phyloP scores from a whole-genome alignment of 1,140 invertebrate genomes.

The Marisa cornuarietis region DNA sequence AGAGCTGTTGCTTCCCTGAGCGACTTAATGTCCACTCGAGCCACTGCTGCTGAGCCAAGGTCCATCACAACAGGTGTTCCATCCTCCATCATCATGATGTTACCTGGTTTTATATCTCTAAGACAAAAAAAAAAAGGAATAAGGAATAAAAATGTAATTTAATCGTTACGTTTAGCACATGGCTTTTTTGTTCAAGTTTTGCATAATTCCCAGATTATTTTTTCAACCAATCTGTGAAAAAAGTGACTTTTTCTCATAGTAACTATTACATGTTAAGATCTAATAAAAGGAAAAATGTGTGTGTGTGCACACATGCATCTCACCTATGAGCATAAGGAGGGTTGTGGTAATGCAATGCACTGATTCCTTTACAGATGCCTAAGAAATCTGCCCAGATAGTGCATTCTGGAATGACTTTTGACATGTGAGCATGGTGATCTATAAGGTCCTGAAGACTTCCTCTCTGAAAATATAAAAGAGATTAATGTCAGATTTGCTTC shows the following conservation, averaged over 20 bases:
- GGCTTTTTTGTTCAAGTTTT: background rate
- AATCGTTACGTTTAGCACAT: conserved; percentile 7
- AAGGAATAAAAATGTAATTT: background rate
- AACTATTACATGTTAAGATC: background rate
- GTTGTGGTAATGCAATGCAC: conserved; percentile 78
- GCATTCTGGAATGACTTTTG: conserved; percentile 73
- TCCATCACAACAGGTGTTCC: conserved; percentile 84
- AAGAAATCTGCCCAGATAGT: conserved; percentile 78
- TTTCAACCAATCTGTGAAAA: background rate
- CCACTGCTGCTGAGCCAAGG: conserved; percentile 81
- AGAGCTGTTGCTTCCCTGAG: conserved; percentile 77
- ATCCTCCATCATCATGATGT: conserved; percentile 80
- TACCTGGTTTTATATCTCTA: conserved; percentile 85
- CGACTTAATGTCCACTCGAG: conserved; percentile 79
- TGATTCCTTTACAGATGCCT: conserved; percentile 80
- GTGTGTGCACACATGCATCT: background rate
- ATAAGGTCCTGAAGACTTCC: conserved; percentile 81
- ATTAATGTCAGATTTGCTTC: no score
- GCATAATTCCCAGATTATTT: background rate
- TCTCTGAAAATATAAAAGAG: conserved; percentile 67
- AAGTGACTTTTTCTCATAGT: background rate
- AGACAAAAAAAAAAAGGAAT: background rate
- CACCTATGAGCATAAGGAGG: conserved; percentile 79
- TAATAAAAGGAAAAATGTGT: background rate
- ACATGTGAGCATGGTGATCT: conserved; percentile 70